Evolutionary conservation across 2,797 vertebrate genomes (phyloP).

Genomic region (Phoxinus dragarum): DNA sequence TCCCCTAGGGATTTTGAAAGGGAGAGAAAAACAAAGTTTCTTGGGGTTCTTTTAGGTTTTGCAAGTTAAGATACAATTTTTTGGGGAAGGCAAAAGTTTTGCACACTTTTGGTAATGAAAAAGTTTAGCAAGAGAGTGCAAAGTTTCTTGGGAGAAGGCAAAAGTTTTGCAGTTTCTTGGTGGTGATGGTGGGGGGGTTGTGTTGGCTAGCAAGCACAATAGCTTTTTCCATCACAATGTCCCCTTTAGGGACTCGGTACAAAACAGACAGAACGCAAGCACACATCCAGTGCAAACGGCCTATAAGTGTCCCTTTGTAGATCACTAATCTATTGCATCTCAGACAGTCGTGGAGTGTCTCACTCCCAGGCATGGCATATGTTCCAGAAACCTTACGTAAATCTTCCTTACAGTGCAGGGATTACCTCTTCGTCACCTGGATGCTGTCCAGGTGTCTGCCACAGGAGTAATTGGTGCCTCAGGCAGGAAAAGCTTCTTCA

Average conservation of each 20-base stretch:
- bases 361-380: background rate
- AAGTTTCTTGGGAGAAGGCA: background rate
- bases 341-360: slow-evolving; percentile 16
- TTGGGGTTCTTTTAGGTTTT: background rate
- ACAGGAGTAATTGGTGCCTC: slow-evolving; percentile 62
- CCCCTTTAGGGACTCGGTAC: background rate
- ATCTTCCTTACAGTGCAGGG: slow-evolving; percentile 58
- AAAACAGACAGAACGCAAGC: background rate
- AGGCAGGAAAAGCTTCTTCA: slow-evolving; percentile 53
- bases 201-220: background rate
- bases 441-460: slow-evolving; percentile 74
- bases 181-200: too few species aligned
- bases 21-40: background rate
- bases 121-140: background rate
- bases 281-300: background rate
- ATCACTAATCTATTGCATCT: slow-evolving; percentile 28
- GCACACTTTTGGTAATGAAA: background rate
- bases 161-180: background rate
- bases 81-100: background rate
- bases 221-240: background rate
- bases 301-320: background rate
- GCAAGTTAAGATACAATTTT: background rate
- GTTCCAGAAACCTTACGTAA: slow-evolving; percentile 45
- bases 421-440: slow-evolving; percentile 73
- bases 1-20: background rate